A percentile compares a stretch with the other conserved stretches of the same genome.
phyloP scores from a whole-genome alignment of 2,113 vertebrate genomes.

The Dolichallabes microphthalmus region DNA sequence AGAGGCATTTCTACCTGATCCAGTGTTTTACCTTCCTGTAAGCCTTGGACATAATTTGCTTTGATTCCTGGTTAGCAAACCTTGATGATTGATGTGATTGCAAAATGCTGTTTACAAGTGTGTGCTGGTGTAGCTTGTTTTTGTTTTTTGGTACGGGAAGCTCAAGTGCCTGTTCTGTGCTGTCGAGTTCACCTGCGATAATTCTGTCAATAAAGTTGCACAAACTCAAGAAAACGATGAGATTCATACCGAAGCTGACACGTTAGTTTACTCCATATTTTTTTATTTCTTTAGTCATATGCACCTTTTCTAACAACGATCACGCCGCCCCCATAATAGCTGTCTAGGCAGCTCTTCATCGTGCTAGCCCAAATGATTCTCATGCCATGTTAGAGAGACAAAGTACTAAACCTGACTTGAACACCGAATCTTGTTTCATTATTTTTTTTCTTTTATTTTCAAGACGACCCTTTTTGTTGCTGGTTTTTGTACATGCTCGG shows the following conservation, averaged over 20 bases:
- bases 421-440: slow-evolving; percentile 57
- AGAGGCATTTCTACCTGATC: not conserved
- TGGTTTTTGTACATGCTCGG: slow-evolving; percentile 52
- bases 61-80: not conserved
- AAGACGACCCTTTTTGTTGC: slow-evolving; percentile 35
- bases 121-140: not conserved
- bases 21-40: not conserved
- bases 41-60: not conserved
- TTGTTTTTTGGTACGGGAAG: slow-evolving; percentile 31
- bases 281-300: not conserved
- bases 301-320: not conserved
- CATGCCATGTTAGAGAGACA: slow-evolving; percentile 47
- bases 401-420: slow-evolving; percentile 56
- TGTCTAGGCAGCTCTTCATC: slow-evolving; percentile 46
- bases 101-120: slow-evolving; percentile 21
- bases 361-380: slow-evolving; percentile 9
- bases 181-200: slow-evolving; percentile 41
- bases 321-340: slow-evolving; percentile 44
- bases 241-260: not conserved
- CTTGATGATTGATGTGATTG: not conserved
- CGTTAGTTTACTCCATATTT: not conserved
- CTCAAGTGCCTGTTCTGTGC: slow-evolving; percentile 54
- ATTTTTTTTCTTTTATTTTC: slow-evolving; percentile 53
- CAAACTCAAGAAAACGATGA: not conserved
- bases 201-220: not conserved